Evolutionary conservation across 2,888 invertebrate genomes (phyloP).

Genomic region (Rotaria magnacalcarata): DNA sequence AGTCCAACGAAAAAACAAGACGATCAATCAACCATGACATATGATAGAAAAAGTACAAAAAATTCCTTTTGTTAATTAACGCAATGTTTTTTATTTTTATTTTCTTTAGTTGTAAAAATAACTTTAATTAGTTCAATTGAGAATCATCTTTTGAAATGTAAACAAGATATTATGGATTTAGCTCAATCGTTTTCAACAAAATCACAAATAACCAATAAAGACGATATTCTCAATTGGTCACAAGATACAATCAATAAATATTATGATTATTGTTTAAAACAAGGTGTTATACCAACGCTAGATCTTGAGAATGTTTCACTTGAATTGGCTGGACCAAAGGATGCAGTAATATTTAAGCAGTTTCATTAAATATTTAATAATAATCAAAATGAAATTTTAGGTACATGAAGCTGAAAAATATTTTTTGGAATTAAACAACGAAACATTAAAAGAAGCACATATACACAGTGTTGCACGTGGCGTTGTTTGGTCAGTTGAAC

Average conservation of each 20-base stretch:
- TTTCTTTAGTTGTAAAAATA: neutral
- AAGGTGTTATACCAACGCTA: neutral
- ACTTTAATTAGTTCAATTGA: neutral
- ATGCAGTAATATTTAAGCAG: neutral
- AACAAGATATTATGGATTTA: neutral
- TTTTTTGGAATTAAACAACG: neutral
- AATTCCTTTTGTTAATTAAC: neutral
- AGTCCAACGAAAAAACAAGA: neutral
- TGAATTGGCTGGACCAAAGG: neutral
- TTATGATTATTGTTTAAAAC: constrained; percentile 21
- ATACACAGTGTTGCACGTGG: neutral
- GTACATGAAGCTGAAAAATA: constrained; percentile 30
- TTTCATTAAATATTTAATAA: neutral
- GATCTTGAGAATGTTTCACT: neutral
- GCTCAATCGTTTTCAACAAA: neutral
- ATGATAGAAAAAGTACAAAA: neutral
- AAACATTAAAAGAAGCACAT: neutral
- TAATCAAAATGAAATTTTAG: neutral
- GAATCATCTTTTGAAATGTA: neutral
- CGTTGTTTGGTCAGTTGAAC: neutral
- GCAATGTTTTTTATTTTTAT: neutral
- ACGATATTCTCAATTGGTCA: constrained; percentile 3
- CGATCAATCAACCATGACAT: neutral
- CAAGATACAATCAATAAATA: neutral
- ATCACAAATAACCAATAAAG: neutral